Base-by-base conservation (phyloP, 2,888 invertebrate genomes). In the Macrophya annulata region DNA sequence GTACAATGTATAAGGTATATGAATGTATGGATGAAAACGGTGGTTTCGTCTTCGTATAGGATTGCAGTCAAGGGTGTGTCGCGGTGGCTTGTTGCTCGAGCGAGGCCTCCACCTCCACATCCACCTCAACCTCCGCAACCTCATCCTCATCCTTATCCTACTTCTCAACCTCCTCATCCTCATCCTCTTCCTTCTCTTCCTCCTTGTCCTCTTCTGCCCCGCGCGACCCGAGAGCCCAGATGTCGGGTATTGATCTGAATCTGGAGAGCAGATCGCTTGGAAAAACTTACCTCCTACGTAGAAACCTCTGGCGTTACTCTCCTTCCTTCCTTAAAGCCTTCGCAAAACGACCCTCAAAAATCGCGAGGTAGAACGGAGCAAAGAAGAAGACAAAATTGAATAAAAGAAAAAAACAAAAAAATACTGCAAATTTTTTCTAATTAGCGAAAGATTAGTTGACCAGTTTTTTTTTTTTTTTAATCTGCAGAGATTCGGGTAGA, bases 231-330 rank as follows among this genome's bases (percentile, higher is more conserved):
- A 79, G 74, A 82, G 92, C 91, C 92, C 91, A 91, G 92, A 92
- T 92, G 90, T 89, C 90, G 90, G 90, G 92, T 92, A 92, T 92
- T 92, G 92, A 92, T 92, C 92, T 91, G 90, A 92, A 91, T 91
- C 91, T 90, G 90, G 89, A 90, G 89, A 91, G 90, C 90, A 92
- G 91, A 92, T 92, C 92, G 91, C 89, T 90, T 90, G 90, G 90
- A 91, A 92, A 92, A 92, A 90, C 90, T 90, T 91, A 90, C 89
- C 89, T 90, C 90, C 68, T 45, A 62, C 59, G 62, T 43, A 81
- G 40, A 81, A 81, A 81, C 81, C 62, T 77, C 77, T 31, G 37
- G 51, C 37, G n/a, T 15, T 25, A 55, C 51, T 25, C 15, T 25
- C 15, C 45, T 74, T 45, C 72, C 72, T 45, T 31, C 21, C 21